These are phyloP conservation scores for Heterodera carotae DNA, from an alignment of 1,140 invertebrate species.

Conservation along the genomic window DNA sequence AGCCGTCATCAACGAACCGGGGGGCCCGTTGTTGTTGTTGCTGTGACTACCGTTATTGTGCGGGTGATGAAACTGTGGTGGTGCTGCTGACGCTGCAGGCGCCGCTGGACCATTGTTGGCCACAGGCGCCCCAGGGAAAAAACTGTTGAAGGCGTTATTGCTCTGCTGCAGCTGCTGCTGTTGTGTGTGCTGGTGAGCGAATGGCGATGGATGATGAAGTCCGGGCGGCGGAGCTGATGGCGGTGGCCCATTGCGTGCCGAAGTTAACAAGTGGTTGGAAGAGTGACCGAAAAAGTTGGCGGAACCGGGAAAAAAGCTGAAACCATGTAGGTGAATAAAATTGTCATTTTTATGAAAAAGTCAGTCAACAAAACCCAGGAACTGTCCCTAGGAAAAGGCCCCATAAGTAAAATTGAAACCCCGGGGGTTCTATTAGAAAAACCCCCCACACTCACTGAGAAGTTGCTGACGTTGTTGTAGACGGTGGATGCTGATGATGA, in stretches of 20 bases:
- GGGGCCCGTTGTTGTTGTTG: not conserved
- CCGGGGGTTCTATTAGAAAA: too few relatives aligned
- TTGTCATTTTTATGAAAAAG: too few relatives aligned
- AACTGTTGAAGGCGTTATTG: not conserved
- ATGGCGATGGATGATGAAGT: constrained; percentile 10
- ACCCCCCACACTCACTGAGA: not conserved
- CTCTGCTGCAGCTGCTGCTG: constrained; percentile 8
- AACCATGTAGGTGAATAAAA: not conserved
- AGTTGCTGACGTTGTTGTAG: too few relatives aligned
- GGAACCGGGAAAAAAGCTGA: not conserved
- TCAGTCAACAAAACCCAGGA: too few relatives aligned
- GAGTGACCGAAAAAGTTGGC: not conserved
- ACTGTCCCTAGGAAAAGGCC: too few relatives aligned
- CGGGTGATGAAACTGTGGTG: too few relatives aligned
- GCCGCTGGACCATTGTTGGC: not conserved
- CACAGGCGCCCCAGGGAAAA: not conserved
- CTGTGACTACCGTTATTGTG: too few relatives aligned
- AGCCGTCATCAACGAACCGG: not conserved
- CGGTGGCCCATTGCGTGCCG: constrained; percentile 18
- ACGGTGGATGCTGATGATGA: not conserved
- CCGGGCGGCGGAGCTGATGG: not conserved
- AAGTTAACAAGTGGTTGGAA: constrained; percentile 11
- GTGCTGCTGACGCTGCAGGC: too few relatives aligned
- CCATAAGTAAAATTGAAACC: too few relatives aligned
- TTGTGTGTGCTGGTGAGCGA: not conserved